phyloP scores from a whole-genome alignment of 2,113 vertebrate species.

The Antigone vipio region DNA sequence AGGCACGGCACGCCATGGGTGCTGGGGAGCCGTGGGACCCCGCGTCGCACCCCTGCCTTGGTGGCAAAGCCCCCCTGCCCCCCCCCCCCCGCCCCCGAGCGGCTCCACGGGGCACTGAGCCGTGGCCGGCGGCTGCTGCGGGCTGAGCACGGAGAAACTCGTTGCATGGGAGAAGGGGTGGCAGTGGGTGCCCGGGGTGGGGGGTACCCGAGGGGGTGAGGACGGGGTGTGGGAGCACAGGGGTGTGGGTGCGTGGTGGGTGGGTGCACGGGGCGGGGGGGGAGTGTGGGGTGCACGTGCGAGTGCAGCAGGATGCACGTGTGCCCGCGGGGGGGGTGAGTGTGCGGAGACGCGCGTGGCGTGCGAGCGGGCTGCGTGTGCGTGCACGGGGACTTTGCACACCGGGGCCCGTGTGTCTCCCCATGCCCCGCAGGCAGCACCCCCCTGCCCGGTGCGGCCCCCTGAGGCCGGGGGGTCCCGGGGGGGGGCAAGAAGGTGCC shows the following conservation, averaged over 20 bases:
- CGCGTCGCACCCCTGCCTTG: rapidly evolving
- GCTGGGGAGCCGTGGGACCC: not conserved
- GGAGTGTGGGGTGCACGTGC: too few relatives aligned
- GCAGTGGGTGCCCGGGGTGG: too few relatives aligned
- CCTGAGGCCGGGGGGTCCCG: not conserved
- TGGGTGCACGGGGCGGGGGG: too few relatives aligned
- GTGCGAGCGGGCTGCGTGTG: too few relatives aligned
- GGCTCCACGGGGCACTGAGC: too few relatives aligned
- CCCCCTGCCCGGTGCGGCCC: not conserved
- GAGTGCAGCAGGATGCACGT: too few relatives aligned
- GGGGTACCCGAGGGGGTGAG: not conserved
- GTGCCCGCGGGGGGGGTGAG: not conserved
- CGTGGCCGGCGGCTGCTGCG: not conserved
- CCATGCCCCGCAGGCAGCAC: not conserved
- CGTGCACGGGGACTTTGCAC: too few relatives aligned
- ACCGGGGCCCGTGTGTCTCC: too few relatives aligned
- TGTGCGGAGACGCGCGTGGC: too few relatives aligned
- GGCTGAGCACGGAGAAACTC: not conserved
- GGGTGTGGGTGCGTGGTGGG: not conserved
- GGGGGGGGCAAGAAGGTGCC: not conserved
- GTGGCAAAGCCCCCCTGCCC: not conserved
- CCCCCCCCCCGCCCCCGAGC: not conserved
- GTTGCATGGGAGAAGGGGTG: not conserved
- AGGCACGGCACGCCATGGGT: rapidly evolving
- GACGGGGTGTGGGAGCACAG: not conserved